Evolutionary conservation across 2,797 vertebrate genomes (phyloP).

Genomic region (Toxotes lorentzi): DNA sequence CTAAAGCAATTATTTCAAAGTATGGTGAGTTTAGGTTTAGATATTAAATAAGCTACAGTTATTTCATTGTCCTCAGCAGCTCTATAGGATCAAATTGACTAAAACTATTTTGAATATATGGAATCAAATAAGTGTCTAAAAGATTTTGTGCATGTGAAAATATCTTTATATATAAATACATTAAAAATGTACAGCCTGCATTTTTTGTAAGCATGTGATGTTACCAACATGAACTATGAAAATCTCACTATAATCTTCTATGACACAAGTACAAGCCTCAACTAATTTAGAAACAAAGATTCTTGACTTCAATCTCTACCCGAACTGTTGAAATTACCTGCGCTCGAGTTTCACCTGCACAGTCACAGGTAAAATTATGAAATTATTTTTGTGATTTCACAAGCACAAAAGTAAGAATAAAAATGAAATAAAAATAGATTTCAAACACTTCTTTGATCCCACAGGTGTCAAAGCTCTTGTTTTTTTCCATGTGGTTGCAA

Average conservation of each 20-base stretch:
- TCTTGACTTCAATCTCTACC: too few relatives aligned
- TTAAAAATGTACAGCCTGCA: too few relatives aligned
- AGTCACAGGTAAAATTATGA: too few relatives aligned
- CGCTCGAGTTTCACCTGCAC: too few relatives aligned
- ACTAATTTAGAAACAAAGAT: too few relatives aligned
- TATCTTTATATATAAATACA: background rate
- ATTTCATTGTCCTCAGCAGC: background rate
- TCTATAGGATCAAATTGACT: background rate
- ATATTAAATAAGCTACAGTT: background rate
- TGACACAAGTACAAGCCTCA: too few relatives aligned
- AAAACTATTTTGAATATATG: background rate
- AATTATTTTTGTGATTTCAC: background rate
- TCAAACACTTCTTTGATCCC: background rate
- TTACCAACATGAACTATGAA: too few relatives aligned
- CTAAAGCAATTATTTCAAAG: conserved; percentile 4
- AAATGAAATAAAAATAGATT: background rate
- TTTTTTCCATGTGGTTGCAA: background rate
- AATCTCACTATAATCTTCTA: too few relatives aligned
- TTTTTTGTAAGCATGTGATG: too few relatives aligned
- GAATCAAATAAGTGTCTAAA: background rate
- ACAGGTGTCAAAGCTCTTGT: background rate
- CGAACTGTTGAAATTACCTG: too few relatives aligned
- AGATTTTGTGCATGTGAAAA: background rate
- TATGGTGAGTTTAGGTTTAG: background rate
- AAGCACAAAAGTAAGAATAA: background rate